phyloP scores from a whole-genome alignment of 1,140 invertebrate species.

The Phthorimaea operculella region DNA sequence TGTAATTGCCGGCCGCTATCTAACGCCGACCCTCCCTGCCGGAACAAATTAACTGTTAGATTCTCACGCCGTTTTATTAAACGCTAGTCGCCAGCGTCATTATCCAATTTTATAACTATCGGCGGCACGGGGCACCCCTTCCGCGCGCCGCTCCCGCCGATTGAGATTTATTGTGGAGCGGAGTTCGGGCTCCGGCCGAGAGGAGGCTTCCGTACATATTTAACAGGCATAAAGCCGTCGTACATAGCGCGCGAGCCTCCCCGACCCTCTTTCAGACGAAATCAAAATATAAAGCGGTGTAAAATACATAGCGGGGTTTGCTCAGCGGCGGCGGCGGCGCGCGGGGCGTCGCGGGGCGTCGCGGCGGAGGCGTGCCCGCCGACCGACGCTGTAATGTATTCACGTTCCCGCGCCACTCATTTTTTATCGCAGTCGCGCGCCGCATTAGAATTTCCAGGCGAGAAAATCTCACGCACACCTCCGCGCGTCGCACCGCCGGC shows the following conservation, averaged over 20 bases:
- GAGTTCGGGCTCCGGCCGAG: not conserved
- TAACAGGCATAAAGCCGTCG: slow-evolving; percentile 16
- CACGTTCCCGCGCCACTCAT: slow-evolving; percentile 57
- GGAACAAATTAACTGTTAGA: slow-evolving; percentile 36
- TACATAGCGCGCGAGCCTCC: slow-evolving; percentile 27
- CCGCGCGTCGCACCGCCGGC: slow-evolving; percentile 5
- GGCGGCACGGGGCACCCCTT: not conserved
- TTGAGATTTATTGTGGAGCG: not conserved
- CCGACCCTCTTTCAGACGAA: slow-evolving; percentile 43
- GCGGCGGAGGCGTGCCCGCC: slow-evolving; percentile 37
- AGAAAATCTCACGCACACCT: slow-evolving; percentile 58
- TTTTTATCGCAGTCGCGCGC: slow-evolving; percentile 64
- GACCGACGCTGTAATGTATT: slow-evolving; percentile 54
- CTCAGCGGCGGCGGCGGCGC: slow-evolving; percentile 17
- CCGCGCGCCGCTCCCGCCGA: not conserved
- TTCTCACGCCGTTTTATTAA: slow-evolving; percentile 23
- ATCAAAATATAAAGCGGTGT: slow-evolving; percentile 48
- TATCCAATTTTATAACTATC: slow-evolving; percentile 2
- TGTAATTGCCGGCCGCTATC: slow-evolving; percentile 21
- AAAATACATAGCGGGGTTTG: slow-evolving; percentile 33
- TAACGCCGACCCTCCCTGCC: slow-evolving; percentile 29
- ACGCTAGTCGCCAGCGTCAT: slow-evolving; percentile 1
- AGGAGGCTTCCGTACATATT: slow-evolving; percentile 19
- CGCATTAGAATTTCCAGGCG: slow-evolving; percentile 63
- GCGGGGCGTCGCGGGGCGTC: slow-evolving; percentile 17